Conservation (phyloP, 2,888 invertebrate genomes). For the Sicus ferrugineus region DNA sequence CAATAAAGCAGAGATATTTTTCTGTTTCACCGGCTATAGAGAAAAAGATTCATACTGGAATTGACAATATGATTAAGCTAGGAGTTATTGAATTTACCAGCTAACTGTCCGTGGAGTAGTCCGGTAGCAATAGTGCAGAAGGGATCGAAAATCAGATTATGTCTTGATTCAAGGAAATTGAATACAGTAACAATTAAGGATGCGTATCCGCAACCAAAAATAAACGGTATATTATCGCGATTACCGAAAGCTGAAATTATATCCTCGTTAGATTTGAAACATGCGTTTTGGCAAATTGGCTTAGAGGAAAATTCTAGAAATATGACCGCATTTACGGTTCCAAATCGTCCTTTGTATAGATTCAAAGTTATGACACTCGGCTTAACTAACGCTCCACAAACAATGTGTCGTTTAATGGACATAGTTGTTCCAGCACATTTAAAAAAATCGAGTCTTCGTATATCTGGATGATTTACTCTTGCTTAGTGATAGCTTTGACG, state of each 20-base stretch:
- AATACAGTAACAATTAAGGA: conserved; percentile 36
- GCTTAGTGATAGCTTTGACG: conserved; percentile 19
- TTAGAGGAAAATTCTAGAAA: conserved; percentile 32
- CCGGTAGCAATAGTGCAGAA: conserved; percentile 21
- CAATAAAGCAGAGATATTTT: conserved; percentile 35
- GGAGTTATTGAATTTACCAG: conserved; percentile 25
- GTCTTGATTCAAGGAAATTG: conserved; percentile 36
- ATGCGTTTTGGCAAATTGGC: conserved; percentile 33
- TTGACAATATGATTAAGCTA: conserved; percentile 18
- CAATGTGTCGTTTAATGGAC: conserved; percentile 36
- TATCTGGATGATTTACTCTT: conserved; percentile 38
- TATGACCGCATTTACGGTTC: conserved; percentile 49
- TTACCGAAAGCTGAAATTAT: conserved; percentile 35
- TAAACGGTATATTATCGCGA: conserved; percentile 34
- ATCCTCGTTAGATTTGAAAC: conserved; percentile 35
- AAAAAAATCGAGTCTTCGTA: conserved; percentile 36
- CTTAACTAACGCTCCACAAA: conserved; percentile 38
- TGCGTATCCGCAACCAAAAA: no score
- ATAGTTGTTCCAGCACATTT: conserved; percentile 32
- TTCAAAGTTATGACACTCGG: conserved; percentile 44
- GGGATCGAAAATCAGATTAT: conserved; percentile 27
- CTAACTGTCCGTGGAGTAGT: conserved; percentile 28
- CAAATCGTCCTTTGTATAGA: no score
- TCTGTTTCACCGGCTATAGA: conserved; percentile 21
- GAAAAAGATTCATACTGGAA: conserved; percentile 16